phyloP scores from a whole-genome alignment of 2,113 vertebrate species.

The Myotis davidii region DNA sequence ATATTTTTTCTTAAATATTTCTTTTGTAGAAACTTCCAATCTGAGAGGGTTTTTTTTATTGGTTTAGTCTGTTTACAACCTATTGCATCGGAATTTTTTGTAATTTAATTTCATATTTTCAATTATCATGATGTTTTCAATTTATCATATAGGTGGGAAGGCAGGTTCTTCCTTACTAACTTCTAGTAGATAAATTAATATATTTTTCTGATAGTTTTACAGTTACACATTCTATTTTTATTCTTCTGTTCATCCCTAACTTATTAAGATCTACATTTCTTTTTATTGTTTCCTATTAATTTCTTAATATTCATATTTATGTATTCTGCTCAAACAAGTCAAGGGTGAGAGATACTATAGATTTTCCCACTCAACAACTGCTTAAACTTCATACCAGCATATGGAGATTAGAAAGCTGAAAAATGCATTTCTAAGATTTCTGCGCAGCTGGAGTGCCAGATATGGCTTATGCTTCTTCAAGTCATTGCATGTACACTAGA shows the following conservation, averaged over 20 bases:
- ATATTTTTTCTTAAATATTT: not conserved
- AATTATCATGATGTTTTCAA: not conserved
- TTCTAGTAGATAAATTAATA: not conserved
- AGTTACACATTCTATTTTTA: not conserved
- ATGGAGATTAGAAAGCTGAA: not conserved
- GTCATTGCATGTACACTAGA: slow-evolving; percentile 56
- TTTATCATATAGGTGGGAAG: not conserved
- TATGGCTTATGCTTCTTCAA: not conserved
- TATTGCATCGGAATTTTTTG: not conserved
- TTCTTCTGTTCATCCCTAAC: not conserved
- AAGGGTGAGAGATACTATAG: not conserved
- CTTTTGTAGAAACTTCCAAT: not conserved
- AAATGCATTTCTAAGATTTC: not conserved
- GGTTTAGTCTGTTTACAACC: not conserved
- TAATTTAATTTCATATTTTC: not conserved
- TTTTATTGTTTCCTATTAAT: not conserved
- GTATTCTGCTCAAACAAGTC: not conserved
- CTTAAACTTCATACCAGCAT: not conserved
- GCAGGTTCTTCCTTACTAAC: not conserved
- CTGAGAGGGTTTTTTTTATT: not conserved
- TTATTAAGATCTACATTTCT: not conserved
- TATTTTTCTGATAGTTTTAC: not conserved
- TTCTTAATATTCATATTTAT: not conserved
- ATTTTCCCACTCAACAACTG: not conserved
- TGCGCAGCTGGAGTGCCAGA: not conserved